Base-by-base conservation (phyloP, 1,140 invertebrate genomes). In the Eupristina koningsbergeri region DNA sequence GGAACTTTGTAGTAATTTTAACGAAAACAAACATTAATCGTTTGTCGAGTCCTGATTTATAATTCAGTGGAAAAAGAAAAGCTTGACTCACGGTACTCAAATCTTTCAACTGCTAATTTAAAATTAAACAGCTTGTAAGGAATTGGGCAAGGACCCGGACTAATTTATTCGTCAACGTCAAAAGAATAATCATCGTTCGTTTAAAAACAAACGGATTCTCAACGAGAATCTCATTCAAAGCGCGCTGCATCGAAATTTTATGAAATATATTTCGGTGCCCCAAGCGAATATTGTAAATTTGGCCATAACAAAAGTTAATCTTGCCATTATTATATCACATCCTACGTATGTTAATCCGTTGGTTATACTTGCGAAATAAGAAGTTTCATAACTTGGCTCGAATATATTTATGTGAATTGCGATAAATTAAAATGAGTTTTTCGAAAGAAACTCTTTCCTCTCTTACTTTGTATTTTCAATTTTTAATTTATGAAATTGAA, bases 141-240 rank as follows among this genome's bases (percentile, higher is more conserved):
- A 64, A 64, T 69, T 75, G 29, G 71, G 26, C 71, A 50, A 74
- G n/a, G 53, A 26, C n/a, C 50, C 22, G 15, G 76, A 19, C 29
- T 77, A 83, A 83, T 77, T 77, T 78, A 73, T 83, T 71, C 64
- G 36, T 83, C 81, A 73, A 63, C 34, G 81, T 69, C 45, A 29
- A 67, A 22, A 69, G 26, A 67, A 22, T 34, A 39, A n/a, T 39
- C 58, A 53, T 58, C n/a, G n/a, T 82, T 26, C 15, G 41, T 7
- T 5, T 45, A 50, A 82, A 82, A 76, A 76, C 53, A 75, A 75
- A 36, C 26, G 45, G 31, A 36, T 22, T 3, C 29, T 26, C 63
- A 41, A n/a, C n/a, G n/a, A n/a, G n/a, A n/a, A n/a, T n/a, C n/a
- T n/a, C n/a, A n/a, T n/a, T n/a, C n/a, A n/a, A n/a, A n/a, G n/a